Evolutionary conservation across 1,140 invertebrate species (phyloP).

Genomic region (Brachionus paranguensis): DNA sequence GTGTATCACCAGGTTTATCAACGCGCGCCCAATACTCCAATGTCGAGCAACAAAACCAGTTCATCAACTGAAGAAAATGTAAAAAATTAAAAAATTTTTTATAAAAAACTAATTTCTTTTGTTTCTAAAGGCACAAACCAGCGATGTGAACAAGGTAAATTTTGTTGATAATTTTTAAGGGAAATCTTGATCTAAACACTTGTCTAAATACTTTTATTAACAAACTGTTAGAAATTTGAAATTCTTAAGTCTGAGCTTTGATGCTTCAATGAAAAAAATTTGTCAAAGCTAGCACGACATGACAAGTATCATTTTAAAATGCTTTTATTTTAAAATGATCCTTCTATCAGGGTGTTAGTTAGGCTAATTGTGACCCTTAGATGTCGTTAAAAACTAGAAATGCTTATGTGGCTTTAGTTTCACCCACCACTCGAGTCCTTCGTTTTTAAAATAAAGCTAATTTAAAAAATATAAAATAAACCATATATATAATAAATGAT

Average conservation of each 20-base stretch:
- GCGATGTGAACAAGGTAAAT: conserved; percentile 6
- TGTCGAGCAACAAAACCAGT: not conserved
- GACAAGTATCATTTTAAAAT: not conserved
- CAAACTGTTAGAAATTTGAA: conserved; percentile 8
- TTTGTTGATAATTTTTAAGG: conserved; percentile 1
- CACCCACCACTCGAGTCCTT: not conserved
- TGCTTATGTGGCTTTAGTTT: conserved; percentile 22
- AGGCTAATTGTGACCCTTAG: not conserved
- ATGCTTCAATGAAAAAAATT: not conserved
- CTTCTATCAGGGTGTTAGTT: not conserved
- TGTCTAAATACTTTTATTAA: not conserved
- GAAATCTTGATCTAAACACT: not conserved
- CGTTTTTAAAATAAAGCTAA: not conserved
- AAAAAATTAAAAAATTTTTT: not conserved
- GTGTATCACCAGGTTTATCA: conserved; percentile 15
- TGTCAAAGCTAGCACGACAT: not conserved
- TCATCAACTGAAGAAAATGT: not conserved
- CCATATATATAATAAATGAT: not conserved
- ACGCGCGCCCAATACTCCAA: not conserved
- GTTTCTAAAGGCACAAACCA: not conserved
- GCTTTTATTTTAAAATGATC: not conserved
- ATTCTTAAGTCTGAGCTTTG: not conserved
- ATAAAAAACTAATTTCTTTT: not conserved
- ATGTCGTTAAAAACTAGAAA: conserved; percentile 12
- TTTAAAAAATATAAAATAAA: not conserved